Evolutionary conservation across 2,113 vertebrate species (phyloP), one percentile per base, ranked within the genome.

Genomic region (Motacilla alba): DNA sequence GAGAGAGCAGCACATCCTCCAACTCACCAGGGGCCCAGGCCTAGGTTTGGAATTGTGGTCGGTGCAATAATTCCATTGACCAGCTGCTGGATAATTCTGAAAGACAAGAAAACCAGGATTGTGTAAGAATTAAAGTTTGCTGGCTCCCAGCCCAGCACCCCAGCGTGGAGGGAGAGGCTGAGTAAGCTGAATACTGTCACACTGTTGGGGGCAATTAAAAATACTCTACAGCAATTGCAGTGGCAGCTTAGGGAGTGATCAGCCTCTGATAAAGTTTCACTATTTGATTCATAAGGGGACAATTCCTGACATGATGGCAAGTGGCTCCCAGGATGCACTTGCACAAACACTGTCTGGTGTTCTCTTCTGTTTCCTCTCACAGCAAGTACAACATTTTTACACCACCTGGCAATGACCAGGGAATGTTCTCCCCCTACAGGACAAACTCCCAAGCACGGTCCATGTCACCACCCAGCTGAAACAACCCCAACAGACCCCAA

Each of bases 1-100:
- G 55, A 49, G 37, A 74, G 30, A 75, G 68, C 27, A 49, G 89
- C 8, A 81, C 63, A 49, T 19, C 30, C 15, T 39, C 52, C 82
- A 81, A 98, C 99, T 99, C 97, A 99, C 99, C 99, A 99, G 74
- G 99, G 99, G 86, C 99, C 99, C 77, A 99, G 98, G 85, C 99
- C 99, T 62, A 99, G 97, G 97, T 98, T 99, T 92, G 99, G 99
- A 98, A 99, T 99, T 82, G 99, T 98, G 53, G 99, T 98, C 0
- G 99, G 99, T 59, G 99, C 99, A 95, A 99, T 99, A 89, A 99
- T 99, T 90, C 99, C 99, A 63, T 99, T 99, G 78, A 99, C 99
- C 96, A 99, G 93, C 87, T 99, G 99, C 96, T 99, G 99, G 93
- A 99, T 99, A 87, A 99, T 99, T 97, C 99, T 99, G 96, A 31